Evolutionary conservation across 2,888 invertebrate genomes (phyloP).

Genomic region (Urechis unicinctus): DNA sequence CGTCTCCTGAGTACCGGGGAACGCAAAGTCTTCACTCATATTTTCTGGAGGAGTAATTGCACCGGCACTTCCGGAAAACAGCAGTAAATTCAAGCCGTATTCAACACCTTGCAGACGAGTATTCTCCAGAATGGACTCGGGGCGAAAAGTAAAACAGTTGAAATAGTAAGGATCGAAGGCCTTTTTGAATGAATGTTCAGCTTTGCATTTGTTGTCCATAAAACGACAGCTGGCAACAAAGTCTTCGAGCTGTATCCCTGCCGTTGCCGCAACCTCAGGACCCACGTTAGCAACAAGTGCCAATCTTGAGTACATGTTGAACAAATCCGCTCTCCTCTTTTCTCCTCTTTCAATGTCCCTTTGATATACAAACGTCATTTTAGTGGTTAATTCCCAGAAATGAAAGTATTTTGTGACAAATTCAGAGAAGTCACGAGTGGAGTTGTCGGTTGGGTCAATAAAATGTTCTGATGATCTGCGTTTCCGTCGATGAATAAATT

Average conservation of each 20-base stretch:
- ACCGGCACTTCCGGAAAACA: constrained; percentile 25
- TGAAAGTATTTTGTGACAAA: not conserved
- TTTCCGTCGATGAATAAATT: too few species aligned
- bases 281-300: constrained; percentile 23
- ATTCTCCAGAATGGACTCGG: constrained; percentile 12
- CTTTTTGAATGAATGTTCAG: constrained; percentile 15
- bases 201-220: constrained; percentile 21
- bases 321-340: constrained; percentile 5
- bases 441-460: too few species aligned
- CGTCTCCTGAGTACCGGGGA: constrained; percentile 18
- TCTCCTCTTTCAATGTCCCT: not conserved
- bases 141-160: constrained; percentile 25
- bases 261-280: constrained; percentile 13
- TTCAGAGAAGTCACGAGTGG: too few species aligned
- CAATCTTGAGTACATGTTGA: constrained; percentile 20
- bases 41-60: not conserved
- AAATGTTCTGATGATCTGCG: too few species aligned
- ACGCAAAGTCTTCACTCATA: not conserved
- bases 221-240: constrained; percentile 24
- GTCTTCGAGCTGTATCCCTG: constrained; percentile 19
- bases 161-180: constrained; percentile 25
- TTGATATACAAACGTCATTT: not conserved
- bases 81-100: constrained; percentile 22
- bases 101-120: constrained; percentile 23
- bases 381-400: not conserved